Conservation (phyloP, 2,888 invertebrate genomes). For the Belgica antarctica region DNA sequence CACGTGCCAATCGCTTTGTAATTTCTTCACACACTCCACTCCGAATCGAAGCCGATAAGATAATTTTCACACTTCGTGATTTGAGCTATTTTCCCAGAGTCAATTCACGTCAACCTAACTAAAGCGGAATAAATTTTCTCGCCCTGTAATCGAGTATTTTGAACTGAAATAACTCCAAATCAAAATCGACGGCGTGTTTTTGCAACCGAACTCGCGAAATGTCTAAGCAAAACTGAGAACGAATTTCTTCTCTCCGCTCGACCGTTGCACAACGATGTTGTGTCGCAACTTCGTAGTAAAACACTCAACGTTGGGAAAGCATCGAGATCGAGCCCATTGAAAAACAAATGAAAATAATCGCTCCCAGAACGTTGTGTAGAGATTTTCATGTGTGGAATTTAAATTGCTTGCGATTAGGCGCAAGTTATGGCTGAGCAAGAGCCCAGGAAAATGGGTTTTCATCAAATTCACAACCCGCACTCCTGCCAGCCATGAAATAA, state of each 20-base stretch:
- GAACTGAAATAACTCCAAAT: background rate
- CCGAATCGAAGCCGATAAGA: background rate
- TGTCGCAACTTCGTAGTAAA: conserved; percentile 8
- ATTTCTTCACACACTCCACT: background rate
- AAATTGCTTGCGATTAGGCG: background rate
- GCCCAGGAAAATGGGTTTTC: background rate
- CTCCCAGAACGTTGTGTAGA: background rate
- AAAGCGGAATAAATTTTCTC: background rate
- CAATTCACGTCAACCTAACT: background rate
- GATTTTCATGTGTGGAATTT: background rate
- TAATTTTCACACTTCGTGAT: conserved; percentile 1
- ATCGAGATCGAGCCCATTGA: background rate
- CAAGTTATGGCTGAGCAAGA: background rate
- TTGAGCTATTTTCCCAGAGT: background rate
- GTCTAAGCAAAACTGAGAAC: background rate
- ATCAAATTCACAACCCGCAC: too few species aligned
- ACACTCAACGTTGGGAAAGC: background rate
- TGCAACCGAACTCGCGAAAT: conserved; percentile 12
- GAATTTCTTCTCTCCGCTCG: background rate
- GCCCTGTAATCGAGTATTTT: background rate
- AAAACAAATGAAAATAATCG: background rate
- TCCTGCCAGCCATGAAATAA: too few species aligned
- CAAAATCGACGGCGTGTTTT: background rate
- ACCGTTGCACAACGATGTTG: background rate
- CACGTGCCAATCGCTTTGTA: background rate